Evolutionary conservation across 1,140 invertebrate species (phyloP).

Genomic region (Macrocentrus cingulum): DNA sequence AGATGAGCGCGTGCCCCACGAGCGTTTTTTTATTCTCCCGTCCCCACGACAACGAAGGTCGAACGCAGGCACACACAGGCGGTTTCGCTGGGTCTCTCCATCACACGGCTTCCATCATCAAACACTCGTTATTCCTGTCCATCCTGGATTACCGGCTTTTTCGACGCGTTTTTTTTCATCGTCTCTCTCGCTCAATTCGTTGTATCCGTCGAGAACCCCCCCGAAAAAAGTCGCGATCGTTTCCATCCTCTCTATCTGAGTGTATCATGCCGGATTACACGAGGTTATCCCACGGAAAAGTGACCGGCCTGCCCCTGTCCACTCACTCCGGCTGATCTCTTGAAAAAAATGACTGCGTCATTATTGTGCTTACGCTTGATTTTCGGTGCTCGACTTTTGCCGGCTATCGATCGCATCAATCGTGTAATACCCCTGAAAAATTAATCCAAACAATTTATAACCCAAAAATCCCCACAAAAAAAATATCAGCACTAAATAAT

Average conservation of each 20-base stretch:
- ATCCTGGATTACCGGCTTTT: conserved; percentile 51
- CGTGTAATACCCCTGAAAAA: too few species aligned
- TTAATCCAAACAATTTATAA: too few species aligned
- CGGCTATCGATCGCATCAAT: background rate
- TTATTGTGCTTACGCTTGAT: conserved; percentile 1
- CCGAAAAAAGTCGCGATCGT: conserved; percentile 15
- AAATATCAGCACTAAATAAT: too few species aligned
- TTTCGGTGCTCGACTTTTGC: conserved; percentile 14
- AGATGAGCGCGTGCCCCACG: conserved; percentile 40
- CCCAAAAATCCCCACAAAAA: too few species aligned
- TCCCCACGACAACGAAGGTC: conserved; percentile 16
- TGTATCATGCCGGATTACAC: conserved; percentile 34
- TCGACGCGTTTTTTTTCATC: conserved; percentile 22
- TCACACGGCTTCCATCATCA: conserved; percentile 43
- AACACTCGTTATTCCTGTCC: conserved; percentile 56
- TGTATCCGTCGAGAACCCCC: background rate
- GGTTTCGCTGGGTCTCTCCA: conserved; percentile 37
- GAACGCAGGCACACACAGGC: conserved; percentile 26
- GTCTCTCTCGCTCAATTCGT: conserved; percentile 5
- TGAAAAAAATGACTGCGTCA: conserved; percentile 25
- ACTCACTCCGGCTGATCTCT: conserved; percentile 17
- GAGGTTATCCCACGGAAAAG: conserved; percentile 27
- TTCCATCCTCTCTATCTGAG: conserved; percentile 26
- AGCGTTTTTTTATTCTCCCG: conserved; percentile 21
- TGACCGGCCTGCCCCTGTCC: conserved; percentile 26